Conservation (phyloP, 2,113 vertebrate species). For the Phrynosoma blainvillii region DNA sequence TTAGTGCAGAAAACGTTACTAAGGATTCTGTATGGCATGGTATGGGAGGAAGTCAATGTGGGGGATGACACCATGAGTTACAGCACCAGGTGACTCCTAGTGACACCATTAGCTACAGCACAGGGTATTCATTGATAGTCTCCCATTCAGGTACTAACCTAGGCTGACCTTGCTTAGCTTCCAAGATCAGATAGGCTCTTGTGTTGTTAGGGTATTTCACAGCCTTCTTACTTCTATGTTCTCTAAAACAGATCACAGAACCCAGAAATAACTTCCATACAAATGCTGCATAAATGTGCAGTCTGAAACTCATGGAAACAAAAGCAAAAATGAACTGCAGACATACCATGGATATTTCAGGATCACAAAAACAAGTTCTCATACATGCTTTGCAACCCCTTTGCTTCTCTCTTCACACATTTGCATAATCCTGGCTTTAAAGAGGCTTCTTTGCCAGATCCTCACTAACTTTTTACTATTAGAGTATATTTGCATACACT, state of each 20-base stretch:
- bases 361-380: neutral
- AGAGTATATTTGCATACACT: conserved; percentile 1
- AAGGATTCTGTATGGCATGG: too few species aligned
- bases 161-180: too few species aligned
- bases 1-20: too few species aligned
- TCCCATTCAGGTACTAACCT: too few species aligned
- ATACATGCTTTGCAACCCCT: neutral
- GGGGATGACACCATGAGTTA: too few species aligned
- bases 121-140: too few species aligned
- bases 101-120: too few species aligned
- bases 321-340: neutral
- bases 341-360: neutral
- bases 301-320: neutral
- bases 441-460: neutral
- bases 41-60: too few species aligned
- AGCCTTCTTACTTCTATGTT: neutral
- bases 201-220: neutral
- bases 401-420: conserved; percentile 16
- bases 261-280: neutral
- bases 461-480: neutral
- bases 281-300: neutral
- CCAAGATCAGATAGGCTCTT: too few species aligned
- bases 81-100: too few species aligned
- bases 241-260: neutral
- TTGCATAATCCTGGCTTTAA: conserved; percentile 46